These are phyloP conservation scores for Muricea muricata DNA, from an alignment of 92 coral and sea anemone genomes.

Conservation along the genomic window DNA sequence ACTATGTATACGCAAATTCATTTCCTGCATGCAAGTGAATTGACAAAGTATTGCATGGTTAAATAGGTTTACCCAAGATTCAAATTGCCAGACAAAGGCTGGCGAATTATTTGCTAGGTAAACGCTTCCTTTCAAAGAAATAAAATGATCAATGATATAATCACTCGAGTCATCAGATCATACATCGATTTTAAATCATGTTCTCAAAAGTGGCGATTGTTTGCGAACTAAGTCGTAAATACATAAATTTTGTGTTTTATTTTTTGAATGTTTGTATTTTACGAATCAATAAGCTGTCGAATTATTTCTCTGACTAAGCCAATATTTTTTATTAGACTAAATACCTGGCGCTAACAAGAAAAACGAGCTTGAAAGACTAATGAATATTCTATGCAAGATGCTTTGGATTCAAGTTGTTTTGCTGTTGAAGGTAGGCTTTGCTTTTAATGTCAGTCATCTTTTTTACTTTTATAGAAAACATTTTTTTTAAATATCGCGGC, in stretches of 20 bases:
- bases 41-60: not conserved
- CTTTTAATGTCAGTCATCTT: no score
- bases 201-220: not conserved
- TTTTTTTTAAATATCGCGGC: no score
- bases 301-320: constrained; percentile 6
- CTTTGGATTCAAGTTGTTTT: constrained; percentile 16
- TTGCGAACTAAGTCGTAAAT: not conserved
- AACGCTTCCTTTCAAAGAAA: not conserved
- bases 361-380: constrained; percentile 1
- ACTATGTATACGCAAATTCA: not conserved
- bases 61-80: not conserved
- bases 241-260: not conserved
- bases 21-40: constrained; percentile 2
- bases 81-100: constrained; percentile 6
- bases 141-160: not conserved
- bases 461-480: no score
- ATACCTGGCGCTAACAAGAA: constrained; percentile 24
- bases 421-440: constrained; percentile 31
- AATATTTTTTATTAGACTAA: not conserved
- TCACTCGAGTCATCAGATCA: not conserved
- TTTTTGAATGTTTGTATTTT: not conserved
- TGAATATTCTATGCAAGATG: constrained; percentile 1
- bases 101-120: not conserved
- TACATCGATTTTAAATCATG: not conserved
- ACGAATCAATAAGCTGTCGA: not conserved